Percentiles rank a stretch among this genome's conserved stretches.
Conservation (phyloP, 2,113 vertebrate species). For the Herpetotheres cachinnans region DNA sequence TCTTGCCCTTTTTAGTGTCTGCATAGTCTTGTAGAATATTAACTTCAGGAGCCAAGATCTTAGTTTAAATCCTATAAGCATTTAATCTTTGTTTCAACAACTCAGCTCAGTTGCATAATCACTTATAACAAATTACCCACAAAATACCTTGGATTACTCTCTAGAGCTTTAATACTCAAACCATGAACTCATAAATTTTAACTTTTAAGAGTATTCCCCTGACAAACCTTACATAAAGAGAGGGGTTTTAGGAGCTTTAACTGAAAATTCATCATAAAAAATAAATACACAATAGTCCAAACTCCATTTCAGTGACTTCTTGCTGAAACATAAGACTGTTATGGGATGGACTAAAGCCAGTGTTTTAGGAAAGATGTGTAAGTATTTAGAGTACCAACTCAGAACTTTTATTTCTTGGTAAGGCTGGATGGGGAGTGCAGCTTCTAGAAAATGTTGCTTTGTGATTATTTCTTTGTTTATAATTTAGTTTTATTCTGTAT, state of each 20-base stretch:
- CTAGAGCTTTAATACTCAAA: not conserved
- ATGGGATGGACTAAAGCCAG: not conserved
- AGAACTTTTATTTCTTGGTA: not conserved
- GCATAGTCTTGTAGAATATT: not conserved
- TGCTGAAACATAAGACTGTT: not conserved
- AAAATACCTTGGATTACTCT: conserved; percentile 5
- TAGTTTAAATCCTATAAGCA: conserved; percentile 16
- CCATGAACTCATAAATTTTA: not conserved
- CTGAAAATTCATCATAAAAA: not conserved
- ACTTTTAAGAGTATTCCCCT: not conserved
- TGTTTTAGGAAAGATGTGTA: not conserved
- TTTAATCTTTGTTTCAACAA: conserved; percentile 12
- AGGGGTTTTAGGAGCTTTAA: not conserved
- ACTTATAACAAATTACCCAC: not conserved
- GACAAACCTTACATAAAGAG: not conserved
- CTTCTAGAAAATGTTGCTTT: not conserved
- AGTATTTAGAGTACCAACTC: not conserved
- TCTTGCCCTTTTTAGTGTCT: not conserved
- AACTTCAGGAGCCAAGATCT: not conserved
- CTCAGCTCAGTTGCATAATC: not conserved
- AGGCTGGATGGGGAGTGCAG: not conserved
- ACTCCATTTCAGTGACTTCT: not conserved
- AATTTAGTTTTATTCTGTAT: not conserved
- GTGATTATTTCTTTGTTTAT: not conserved
- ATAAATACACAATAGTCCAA: not conserved